Conservation (phyloP, 2,797 vertebrate genomes). For the Gadopsis marmoratus region DNA sequence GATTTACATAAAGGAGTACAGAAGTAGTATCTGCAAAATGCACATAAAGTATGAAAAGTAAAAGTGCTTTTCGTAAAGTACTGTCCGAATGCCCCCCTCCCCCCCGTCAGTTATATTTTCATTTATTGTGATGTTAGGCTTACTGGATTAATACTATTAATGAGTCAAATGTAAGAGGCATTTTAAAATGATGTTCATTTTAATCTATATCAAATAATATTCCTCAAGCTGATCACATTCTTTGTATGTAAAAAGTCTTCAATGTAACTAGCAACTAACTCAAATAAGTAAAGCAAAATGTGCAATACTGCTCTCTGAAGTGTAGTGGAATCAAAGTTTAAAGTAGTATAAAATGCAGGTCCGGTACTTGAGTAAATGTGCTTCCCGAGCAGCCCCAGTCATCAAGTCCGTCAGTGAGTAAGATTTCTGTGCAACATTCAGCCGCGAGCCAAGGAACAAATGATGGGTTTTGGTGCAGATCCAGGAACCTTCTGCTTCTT, state of each 20-base stretch:
- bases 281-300: background rate
- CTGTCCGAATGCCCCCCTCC: no score
- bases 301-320: background rate
- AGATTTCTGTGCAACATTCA: background rate
- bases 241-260: background rate
- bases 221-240: background rate
- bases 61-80: no score
- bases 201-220: background rate
- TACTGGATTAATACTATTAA: background rate
- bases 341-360: background rate
- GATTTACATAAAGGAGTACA: background rate
- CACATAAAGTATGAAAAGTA: no score
- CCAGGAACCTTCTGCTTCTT: conserved; percentile 7
- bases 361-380: background rate
- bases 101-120: background rate
- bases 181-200: background rate
- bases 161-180: background rate
- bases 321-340: background rate
- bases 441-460: background rate
- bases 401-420: background rate
- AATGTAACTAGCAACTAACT: background rate
- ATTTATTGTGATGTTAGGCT: background rate
- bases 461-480: background rate
- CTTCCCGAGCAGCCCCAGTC: background rate
- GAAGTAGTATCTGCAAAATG: background rate